A percentile compares a stretch with the other conserved stretches of the same genome.
Conservation (phyloP, 2,888 invertebrate species). For the Arge pagana region DNA sequence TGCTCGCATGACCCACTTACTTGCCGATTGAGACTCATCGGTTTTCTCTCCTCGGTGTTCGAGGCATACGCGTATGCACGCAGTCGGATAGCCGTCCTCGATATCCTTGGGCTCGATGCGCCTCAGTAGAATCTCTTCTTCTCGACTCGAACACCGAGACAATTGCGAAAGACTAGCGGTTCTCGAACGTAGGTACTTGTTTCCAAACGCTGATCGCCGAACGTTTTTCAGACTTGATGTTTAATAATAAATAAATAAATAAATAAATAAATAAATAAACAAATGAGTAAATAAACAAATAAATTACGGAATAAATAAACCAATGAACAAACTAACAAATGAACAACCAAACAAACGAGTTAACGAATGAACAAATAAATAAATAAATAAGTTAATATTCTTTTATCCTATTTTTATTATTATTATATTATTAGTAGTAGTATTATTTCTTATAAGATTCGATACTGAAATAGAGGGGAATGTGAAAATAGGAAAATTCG, state of each 20-base stretch:
- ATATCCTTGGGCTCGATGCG: slow-evolving; percentile 13
- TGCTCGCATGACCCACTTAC: slow-evolving; percentile 5
- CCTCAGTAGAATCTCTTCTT: slow-evolving; percentile 1
- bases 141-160: not conserved
- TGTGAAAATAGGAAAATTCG: too few relatives aligned
- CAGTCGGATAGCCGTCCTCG: not conserved
- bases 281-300: too few relatives aligned
- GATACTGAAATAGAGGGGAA: too few relatives aligned
- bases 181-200: not conserved
- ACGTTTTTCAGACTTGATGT: not conserved
- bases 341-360: too few relatives aligned
- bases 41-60: not conserved
- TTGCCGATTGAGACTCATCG: slow-evolving; percentile 4
- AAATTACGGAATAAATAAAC: too few relatives aligned
- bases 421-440: too few relatives aligned
- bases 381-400: too few relatives aligned
- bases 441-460: too few relatives aligned
- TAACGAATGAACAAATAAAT: too few relatives aligned
- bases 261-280: not conserved
- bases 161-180: not conserved
- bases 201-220: not conserved
- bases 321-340: too few relatives aligned
- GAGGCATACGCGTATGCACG: not conserved
- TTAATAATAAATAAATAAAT: not conserved
- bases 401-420: too few relatives aligned